Evolutionary conservation across 2,113 vertebrate genomes (phyloP).

Genomic region (Syngnathus typhle): DNA sequence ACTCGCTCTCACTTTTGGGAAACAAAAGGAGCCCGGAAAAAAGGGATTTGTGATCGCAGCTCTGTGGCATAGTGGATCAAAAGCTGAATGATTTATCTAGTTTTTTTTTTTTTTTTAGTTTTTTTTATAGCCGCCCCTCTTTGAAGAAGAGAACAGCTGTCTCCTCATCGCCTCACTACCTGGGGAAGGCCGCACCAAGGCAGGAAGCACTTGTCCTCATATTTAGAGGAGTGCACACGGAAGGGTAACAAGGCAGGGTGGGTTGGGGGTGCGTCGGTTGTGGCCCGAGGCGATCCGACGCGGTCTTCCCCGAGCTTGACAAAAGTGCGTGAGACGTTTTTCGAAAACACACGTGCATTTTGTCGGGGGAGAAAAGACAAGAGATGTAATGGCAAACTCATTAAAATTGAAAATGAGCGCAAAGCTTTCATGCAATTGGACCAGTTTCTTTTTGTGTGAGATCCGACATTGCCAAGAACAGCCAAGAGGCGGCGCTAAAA

Average conservation of each 20-base stretch:
- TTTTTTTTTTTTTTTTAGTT: not conserved
- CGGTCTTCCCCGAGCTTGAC: conserved; percentile 64
- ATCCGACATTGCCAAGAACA: conserved; percentile 77
- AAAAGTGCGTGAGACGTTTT: conserved; percentile 72
- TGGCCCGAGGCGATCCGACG: conserved; percentile 68
- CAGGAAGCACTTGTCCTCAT: conserved; percentile 59
- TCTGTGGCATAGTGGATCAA: conserved; percentile 65
- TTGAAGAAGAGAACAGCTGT: conserved; percentile 54
- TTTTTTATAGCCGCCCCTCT: conserved; percentile 26
- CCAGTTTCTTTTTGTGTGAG: conserved; percentile 69
- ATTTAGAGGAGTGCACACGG: conserved; percentile 56
- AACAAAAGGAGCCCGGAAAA: conserved; percentile 62
- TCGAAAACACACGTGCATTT: conserved; percentile 77
- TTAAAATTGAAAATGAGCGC: conserved; percentile 80
- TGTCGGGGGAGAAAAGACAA: conserved; percentile 68
- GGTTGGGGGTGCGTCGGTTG: conserved; percentile 58
- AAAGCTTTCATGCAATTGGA: conserved; percentile 63
- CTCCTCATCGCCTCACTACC: conserved; percentile 46
- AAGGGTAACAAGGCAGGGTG: conserved; percentile 31
- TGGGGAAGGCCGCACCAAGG: conserved; percentile 61
- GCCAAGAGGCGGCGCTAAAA: conserved; percentile 74
- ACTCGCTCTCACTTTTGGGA: conserved; percentile 65
- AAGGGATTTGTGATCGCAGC: conserved; percentile 72
- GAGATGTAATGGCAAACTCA: conserved; percentile 61
- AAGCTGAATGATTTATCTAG: conserved; percentile 70